These are phyloP conservation scores for Drosophila nigrodunni DNA, from an alignment of 1,140 invertebrate species.

Conservation along the genomic window DNA sequence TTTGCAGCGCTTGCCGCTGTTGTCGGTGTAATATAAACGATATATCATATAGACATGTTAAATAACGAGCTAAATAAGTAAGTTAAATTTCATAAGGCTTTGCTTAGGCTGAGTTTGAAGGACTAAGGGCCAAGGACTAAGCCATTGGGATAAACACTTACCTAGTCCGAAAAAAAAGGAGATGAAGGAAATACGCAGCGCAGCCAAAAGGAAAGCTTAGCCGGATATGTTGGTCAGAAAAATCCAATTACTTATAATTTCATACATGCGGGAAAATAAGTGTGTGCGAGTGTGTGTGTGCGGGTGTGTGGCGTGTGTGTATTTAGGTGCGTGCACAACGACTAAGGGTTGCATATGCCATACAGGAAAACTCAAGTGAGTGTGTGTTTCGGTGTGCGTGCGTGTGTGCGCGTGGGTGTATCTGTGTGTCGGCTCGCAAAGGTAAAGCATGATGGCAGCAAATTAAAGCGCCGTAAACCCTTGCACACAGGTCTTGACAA, in stretches of 20 bases:
- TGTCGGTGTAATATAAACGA: not conserved
- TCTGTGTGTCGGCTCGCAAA: conserved; percentile 5
- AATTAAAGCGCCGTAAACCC: conserved; percentile 51
- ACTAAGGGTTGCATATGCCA: conserved; percentile 24
- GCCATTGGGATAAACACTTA: conserved; percentile 32
- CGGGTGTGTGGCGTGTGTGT: conserved; percentile 6
- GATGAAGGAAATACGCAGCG: conserved; percentile 12
- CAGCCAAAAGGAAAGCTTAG: conserved; percentile 15
- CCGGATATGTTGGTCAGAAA: conserved; percentile 42
- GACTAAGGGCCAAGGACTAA: conserved; percentile 12
- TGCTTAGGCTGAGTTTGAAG: conserved; percentile 1
- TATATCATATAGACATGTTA: conserved; percentile 15
- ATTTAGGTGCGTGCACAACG: conserved; percentile 36
- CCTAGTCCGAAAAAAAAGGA: conserved; percentile 11
- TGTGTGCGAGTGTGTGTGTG: conserved; percentile 4
- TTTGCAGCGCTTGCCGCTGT: not conserved
- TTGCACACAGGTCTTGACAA: conserved; percentile 39
- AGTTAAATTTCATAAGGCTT: conserved; percentile 24
- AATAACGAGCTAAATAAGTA: conserved; percentile 28
- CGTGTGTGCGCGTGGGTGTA: conserved; percentile 6
- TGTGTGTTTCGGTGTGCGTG: not conserved
- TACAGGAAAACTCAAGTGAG: conserved; percentile 24
- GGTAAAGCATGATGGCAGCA: conserved; percentile 49
- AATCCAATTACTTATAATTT: conserved; percentile 53
- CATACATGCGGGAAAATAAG: conserved; percentile 6